A percentile compares a stretch with the other conserved stretches of the same genome.
These are phyloP conservation scores for Leptopilina boulardi DNA, from an alignment of 1,140 invertebrate species.

Conservation along the genomic window DNA sequence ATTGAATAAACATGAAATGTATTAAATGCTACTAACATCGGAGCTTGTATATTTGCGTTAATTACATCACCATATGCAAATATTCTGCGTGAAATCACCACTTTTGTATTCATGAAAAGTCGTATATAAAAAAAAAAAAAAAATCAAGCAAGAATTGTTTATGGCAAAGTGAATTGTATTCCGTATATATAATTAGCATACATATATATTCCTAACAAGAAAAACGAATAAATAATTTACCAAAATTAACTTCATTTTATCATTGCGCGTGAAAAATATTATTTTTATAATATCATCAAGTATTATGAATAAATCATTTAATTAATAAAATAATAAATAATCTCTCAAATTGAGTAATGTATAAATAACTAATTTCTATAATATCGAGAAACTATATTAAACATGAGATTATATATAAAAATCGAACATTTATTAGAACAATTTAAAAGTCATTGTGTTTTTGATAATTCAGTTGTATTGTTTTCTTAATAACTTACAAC, in stretches of 20 bases:
- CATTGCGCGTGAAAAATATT: neutral
- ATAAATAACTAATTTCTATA: too few species aligned
- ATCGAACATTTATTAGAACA: neutral
- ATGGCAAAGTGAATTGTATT: neutral
- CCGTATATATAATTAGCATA: neutral
- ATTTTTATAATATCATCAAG: neutral
- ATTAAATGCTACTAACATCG: constrained; percentile 12
- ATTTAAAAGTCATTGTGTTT: constrained; percentile 16
- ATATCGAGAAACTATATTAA: too few species aligned
- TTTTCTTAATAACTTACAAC: constrained; percentile 28
- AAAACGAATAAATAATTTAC: neutral
- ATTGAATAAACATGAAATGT: constrained; percentile 22
- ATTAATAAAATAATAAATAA: too few species aligned
- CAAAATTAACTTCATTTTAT: too few species aligned
- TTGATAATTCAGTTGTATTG: constrained; percentile 5
- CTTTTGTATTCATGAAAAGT: neutral
- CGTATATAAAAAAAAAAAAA: neutral
- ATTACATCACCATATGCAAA: constrained; percentile 16
- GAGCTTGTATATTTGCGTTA: constrained; percentile 10
- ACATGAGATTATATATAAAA: too few species aligned
- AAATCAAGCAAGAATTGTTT: neutral
- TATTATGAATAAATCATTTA: too few species aligned
- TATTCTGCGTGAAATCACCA: constrained; percentile 2
- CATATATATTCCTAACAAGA: neutral
- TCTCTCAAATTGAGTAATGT: too few species aligned